Base-by-base conservation (phyloP, 2,888 invertebrate species). In the Drosophila histrio region DNA sequence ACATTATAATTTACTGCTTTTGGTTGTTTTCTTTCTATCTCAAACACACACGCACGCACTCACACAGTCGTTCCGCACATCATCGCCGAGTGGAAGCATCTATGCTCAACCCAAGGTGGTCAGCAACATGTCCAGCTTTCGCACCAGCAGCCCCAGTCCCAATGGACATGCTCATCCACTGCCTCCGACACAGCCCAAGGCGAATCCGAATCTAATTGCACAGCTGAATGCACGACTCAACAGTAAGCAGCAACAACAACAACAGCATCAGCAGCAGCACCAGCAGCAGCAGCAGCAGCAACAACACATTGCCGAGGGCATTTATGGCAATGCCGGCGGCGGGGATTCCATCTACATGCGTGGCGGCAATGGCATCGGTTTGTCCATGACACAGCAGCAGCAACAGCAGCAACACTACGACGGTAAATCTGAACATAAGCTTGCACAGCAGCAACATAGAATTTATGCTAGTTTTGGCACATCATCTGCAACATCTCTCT, bases 91-190 rank as follows among this genome's bases (percentile, higher is more conserved):
- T 13, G 54, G 85, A 54, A 66, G 88, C 69, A 91, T 92, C 57
- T 92, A 92, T 83, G 92, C 92, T 49, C 92, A 92, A 77, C 92
- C 92, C 24, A 92, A 92, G 76, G 80, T 91, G 76, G 82, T 92
- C 57, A 82, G 88, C 71, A 92, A 89, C 77, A 91, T 92, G 91
- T 91, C 92, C 43, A 92, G 92, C 77, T 92, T 92, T 77, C 91
- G 92, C 63, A 90, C 80, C 63, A 88, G 87, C 74, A 91, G 91
- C 72, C 91, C 91, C 30, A 91, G 91, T 59, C 89, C 91, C 34
- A 90, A 91, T 53, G 89, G 90, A 9, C 89, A 87, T 46, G 87
- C 79, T 5, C 79, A 82, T 46, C 80, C 89, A 68, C 65, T 87
- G 76, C 82, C 90, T 47, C 88, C 91, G 71, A 86, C 90, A 74